Evolutionary conservation across 2,888 invertebrate species (phyloP).

Genomic region (Drosophila bunnanda): DNA sequence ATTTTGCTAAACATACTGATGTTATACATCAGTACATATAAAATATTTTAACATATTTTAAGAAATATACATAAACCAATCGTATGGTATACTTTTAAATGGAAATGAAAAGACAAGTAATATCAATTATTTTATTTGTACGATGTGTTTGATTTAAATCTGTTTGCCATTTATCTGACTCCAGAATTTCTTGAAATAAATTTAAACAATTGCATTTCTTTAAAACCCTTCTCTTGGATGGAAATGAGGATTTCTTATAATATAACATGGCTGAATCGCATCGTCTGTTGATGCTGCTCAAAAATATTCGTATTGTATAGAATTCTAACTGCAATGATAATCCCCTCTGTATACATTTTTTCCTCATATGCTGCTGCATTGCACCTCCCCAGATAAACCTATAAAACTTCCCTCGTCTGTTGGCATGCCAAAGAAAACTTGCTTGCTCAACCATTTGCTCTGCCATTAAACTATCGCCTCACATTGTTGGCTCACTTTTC

Average conservation of each 20-base stretch:
- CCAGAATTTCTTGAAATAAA: too few species aligned
- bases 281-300: not conserved
- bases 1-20: not conserved
- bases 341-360: not conserved
- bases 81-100: too few species aligned
- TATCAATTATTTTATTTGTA: too few species aligned
- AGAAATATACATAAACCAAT: too few species aligned
- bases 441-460: slow-evolving; percentile 60
- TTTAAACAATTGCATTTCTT: too few species aligned
- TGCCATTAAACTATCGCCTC: slow-evolving; percentile 67
- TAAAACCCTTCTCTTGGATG: too few species aligned
- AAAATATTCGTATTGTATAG: not conserved
- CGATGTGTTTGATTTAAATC: too few species aligned
- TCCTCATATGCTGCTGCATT: too few species aligned
- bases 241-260: too few species aligned
- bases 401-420: slow-evolving; percentile 46
- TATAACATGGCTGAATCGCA: not conserved
- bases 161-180: too few species aligned
- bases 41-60: too few species aligned
- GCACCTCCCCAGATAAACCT: not conserved
- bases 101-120: too few species aligned
- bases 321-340: not conserved
- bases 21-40: slow-evolving; percentile 4
- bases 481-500: slow-evolving; percentile 37
- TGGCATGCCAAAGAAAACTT: slow-evolving; percentile 41